Percentiles rank a stretch among this genome's conserved stretches.
Conservation (phyloP, 2,888 invertebrate genomes). For the Diadegma fenestrale region DNA sequence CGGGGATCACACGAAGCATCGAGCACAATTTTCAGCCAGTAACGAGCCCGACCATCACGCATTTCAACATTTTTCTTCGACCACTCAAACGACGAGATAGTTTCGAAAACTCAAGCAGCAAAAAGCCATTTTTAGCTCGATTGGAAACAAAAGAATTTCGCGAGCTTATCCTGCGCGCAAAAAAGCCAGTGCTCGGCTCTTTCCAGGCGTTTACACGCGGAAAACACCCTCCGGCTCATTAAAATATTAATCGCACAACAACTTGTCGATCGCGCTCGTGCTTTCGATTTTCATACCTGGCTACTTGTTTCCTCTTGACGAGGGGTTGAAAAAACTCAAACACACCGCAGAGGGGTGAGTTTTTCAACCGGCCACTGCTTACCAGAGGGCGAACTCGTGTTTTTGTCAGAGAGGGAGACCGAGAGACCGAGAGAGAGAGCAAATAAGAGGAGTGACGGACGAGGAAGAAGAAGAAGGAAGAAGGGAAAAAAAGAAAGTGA, state of each 20-base stretch:
- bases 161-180: too few relatives aligned
- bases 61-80: not conserved
- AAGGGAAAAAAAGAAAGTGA: slow-evolving; percentile 59
- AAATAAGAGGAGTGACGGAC: slow-evolving; percentile 49
- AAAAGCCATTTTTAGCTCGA: not conserved
- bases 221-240: not conserved
- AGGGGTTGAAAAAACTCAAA: slow-evolving; percentile 4
- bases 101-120: not conserved
- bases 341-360: slow-evolving; percentile 41
- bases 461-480: slow-evolving; percentile 54
- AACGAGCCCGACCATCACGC: not conserved
- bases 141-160: not conserved
- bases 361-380: slow-evolving; percentile 49
- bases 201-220: not conserved
- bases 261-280: not conserved
- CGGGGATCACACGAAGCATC: slow-evolving; percentile 45
- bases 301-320: not conserved
- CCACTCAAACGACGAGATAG: not conserved
- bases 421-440: slow-evolving; percentile 53
- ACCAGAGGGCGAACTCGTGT: slow-evolving; percentile 12
- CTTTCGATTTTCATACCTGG: not conserved
- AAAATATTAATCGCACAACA: not conserved
- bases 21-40: slow-evolving; percentile 22
- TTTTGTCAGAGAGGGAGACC: slow-evolving; percentile 17
- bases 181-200: not conserved